Evolutionary conservation across 2,113 vertebrate species (phyloP).

Genomic region (Ceyx cyanopectus): DNA sequence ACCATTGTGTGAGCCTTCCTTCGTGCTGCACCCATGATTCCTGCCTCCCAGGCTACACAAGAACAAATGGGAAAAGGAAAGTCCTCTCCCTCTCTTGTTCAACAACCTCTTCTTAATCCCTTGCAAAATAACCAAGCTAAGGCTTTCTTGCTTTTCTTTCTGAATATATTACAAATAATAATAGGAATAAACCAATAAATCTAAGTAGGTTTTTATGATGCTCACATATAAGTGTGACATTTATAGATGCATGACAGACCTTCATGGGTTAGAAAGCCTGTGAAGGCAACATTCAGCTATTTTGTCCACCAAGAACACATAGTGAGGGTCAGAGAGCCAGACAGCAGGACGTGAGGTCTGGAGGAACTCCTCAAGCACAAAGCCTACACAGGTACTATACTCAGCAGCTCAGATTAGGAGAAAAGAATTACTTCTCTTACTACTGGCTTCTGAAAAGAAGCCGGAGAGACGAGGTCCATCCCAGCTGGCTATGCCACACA

Average conservation of each 20-base stretch:
- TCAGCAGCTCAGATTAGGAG: background rate
- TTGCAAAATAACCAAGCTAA: background rate
- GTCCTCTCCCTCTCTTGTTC: background rate
- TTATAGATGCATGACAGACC: background rate
- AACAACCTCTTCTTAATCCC: background rate
- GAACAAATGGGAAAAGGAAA: background rate
- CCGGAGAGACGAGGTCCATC: accelerated
- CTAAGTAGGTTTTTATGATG: background rate
- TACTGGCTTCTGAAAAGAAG: background rate
- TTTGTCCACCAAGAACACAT: background rate
- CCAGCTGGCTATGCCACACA: background rate
- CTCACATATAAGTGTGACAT: background rate
- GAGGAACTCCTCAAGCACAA: background rate
- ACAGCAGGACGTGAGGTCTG: background rate
- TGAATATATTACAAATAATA: background rate
- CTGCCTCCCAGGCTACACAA: background rate
- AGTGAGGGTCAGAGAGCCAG: accelerated
- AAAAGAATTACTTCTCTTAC: background rate
- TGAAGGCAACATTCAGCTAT: background rate
- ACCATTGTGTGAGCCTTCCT: background rate
- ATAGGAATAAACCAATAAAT: background rate
- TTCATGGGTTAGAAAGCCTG: background rate
- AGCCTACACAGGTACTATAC: background rate
- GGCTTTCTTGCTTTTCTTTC: background rate
- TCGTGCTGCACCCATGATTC: background rate